phyloP scores from a whole-genome alignment of 2,113 vertebrate species.

The Anolis sagrei region DNA sequence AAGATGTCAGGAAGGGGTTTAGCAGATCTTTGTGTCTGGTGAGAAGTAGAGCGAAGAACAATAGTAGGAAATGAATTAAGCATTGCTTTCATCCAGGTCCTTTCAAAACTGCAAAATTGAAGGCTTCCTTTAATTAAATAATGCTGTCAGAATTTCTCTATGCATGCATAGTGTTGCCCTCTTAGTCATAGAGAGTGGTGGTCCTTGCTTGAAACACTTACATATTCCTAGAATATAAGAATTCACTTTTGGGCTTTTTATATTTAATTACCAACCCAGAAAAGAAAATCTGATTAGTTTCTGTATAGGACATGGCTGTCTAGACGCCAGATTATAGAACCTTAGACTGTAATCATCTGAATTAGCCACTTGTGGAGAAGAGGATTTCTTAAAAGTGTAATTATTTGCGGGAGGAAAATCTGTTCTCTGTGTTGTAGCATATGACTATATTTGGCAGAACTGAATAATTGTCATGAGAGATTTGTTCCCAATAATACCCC shows the following conservation, averaged over 20 bases:
- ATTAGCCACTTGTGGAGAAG: constrained; percentile 11
- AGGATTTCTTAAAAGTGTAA: constrained; percentile 26
- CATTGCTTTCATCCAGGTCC: not conserved
- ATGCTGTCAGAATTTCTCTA: not conserved
- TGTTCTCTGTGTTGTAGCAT: not conserved
- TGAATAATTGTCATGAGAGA: not conserved
- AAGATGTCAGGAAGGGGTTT: too few species aligned
- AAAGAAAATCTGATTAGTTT: constrained; percentile 52
- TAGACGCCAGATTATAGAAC: constrained; percentile 15
- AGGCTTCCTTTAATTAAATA: not conserved
- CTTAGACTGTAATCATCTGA: constrained; percentile 18
- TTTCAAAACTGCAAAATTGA: not conserved
- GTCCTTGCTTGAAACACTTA: constrained; percentile 55
- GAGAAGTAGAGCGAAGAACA: not conserved
- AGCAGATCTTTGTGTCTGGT: not conserved
- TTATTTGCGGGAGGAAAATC: not conserved
- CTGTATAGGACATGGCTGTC: not conserved
- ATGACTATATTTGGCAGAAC: not conserved
- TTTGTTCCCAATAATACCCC: not conserved
- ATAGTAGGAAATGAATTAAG: not conserved
- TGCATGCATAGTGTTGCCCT: not conserved
- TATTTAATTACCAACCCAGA: constrained; percentile 49
- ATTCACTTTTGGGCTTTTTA: constrained; percentile 48
- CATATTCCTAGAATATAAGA: constrained; percentile 61
- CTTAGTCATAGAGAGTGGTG: constrained; percentile 48